Percentiles rank a stretch among this genome's conserved stretches.
These are phyloP conservation scores for Selene dorsalis DNA, from an alignment of 2,797 vertebrate genomes.

Conservation along the genomic window DNA sequence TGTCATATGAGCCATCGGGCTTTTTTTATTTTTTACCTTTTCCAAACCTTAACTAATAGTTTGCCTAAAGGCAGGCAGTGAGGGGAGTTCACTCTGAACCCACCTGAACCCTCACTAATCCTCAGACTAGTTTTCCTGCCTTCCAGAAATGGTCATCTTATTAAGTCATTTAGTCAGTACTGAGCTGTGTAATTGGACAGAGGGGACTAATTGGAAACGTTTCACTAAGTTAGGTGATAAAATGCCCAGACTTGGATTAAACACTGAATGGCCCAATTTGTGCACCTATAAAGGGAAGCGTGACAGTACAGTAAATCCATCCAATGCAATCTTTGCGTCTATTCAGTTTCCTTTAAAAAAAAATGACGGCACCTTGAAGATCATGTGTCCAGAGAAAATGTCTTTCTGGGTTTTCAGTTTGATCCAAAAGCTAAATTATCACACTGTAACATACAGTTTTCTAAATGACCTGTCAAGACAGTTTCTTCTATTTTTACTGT, in stretches of 20 bases:
- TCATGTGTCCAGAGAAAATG: not conserved
- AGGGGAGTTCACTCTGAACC: conserved; percentile 36
- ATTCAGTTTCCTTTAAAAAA: not conserved
- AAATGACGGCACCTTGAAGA: not conserved
- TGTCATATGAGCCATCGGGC: conserved; percentile 54
- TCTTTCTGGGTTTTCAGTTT: not conserved
- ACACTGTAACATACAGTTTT: conserved; percentile 2
- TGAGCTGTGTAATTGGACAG: conserved; percentile 70
- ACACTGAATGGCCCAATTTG: conserved; percentile 18
- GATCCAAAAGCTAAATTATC: not conserved
- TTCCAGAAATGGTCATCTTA: conserved; percentile 64
- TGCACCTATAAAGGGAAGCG: not conserved
- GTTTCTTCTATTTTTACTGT: not conserved
- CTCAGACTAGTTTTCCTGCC: conserved; percentile 43
- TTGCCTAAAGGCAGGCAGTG: conserved; percentile 46
- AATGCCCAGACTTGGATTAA: conserved; percentile 27
- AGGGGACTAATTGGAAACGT: conserved; percentile 52
- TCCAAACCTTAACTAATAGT: conserved; percentile 63
- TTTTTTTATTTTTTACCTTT: conserved; percentile 59
- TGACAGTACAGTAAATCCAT: not conserved
- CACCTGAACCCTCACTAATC: conserved; percentile 66
- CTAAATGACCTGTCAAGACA: not conserved
- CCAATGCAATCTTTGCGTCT: not conserved
- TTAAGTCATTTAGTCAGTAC: conserved; percentile 65
- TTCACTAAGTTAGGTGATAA: conserved; percentile 55